Percentiles rank a stretch among this genome's conserved stretches.
These are phyloP conservation scores for Catharus ustulatus DNA, from an alignment of 2,797 vertebrate species.

Conservation along the genomic window DNA sequence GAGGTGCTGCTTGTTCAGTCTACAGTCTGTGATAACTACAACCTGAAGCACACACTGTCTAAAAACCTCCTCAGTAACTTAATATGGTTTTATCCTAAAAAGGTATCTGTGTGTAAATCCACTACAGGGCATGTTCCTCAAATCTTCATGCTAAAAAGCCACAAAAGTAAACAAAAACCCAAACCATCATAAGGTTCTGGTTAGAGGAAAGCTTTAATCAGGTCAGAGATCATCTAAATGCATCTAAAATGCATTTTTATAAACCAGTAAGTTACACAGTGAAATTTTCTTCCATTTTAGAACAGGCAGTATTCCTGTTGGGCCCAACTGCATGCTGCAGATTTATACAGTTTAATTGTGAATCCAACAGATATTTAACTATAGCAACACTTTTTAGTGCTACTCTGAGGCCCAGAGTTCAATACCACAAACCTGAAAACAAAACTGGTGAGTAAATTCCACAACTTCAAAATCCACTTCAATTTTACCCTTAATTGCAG, in stretches of 20 bases:
- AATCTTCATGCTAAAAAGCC: background rate
- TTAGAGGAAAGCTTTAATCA: background rate
- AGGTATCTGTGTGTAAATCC: background rate
- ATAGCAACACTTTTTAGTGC: background rate
- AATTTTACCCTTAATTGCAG: constrained; percentile 69
- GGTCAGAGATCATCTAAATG: background rate
- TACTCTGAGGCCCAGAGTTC: background rate
- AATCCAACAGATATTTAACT: background rate
- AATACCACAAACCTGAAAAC: background rate
- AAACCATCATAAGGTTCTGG: background rate
- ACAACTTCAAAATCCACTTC: constrained; percentile 64
- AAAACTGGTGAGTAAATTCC: background rate
- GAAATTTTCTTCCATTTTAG: background rate
- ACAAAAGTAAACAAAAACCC: background rate
- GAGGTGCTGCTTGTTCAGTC: background rate
- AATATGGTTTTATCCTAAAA: background rate
- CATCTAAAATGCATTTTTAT: background rate
- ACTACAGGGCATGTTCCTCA: fast-evolving
- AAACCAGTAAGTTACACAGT: background rate
- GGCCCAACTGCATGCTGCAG: background rate
- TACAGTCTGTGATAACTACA: background rate
- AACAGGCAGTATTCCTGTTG: background rate
- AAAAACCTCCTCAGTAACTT: background rate
- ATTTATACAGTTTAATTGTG: background rate
- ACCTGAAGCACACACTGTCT: background rate